A percentile compares a stretch with the other conserved stretches of the same genome.
Conservation (phyloP, 2,888 invertebrate genomes). For the Euphydryas editha region DNA sequence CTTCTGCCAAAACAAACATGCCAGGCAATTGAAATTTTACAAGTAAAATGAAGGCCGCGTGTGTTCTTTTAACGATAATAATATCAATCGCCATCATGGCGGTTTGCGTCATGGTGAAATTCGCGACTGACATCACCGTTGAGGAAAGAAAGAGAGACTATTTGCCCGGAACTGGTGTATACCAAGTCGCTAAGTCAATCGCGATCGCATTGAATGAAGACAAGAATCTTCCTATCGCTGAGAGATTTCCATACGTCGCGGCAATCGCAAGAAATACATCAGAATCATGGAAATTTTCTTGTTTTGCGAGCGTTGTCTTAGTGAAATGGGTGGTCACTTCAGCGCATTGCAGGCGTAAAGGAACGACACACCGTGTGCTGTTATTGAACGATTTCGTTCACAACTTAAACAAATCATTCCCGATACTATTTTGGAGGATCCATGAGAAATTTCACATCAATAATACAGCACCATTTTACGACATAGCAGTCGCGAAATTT, state of each 20-base stretch:
- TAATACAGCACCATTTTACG: conserved; percentile 51
- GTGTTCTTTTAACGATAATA: conserved; percentile 59
- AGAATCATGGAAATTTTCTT: conserved; percentile 61
- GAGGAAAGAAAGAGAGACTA: conserved; percentile 57
- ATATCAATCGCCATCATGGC: conserved; percentile 68
- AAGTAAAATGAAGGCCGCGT: conserved; percentile 67
- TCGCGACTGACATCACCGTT: conserved; percentile 69
- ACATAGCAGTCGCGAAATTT: conserved; percentile 70
- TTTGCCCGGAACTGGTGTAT: conserved; percentile 46
- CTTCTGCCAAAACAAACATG: neutral
- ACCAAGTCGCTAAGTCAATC: conserved; percentile 55
- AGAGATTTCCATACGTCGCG: conserved; percentile 61
- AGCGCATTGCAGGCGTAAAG: conserved; percentile 64
- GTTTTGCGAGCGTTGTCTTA: conserved; percentile 68
- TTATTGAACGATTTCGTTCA: conserved; percentile 61
- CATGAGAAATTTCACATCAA: conserved; percentile 63
- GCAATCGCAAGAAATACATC: conserved; percentile 64
- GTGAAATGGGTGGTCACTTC: conserved; percentile 69
- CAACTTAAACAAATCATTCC: conserved; percentile 63
- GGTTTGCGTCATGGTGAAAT: conserved; percentile 75
- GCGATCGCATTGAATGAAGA: conserved; percentile 60
- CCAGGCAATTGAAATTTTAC: neutral
- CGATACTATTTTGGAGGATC: conserved; percentile 65
- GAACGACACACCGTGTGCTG: conserved; percentile 60
- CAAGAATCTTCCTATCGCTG: conserved; percentile 39